A percentile compares a stretch with the other conserved stretches of the same genome.
phyloP scores from a whole-genome alignment of 92 coral and sea anemone genomes.

The Paragorgia papillata region DNA sequence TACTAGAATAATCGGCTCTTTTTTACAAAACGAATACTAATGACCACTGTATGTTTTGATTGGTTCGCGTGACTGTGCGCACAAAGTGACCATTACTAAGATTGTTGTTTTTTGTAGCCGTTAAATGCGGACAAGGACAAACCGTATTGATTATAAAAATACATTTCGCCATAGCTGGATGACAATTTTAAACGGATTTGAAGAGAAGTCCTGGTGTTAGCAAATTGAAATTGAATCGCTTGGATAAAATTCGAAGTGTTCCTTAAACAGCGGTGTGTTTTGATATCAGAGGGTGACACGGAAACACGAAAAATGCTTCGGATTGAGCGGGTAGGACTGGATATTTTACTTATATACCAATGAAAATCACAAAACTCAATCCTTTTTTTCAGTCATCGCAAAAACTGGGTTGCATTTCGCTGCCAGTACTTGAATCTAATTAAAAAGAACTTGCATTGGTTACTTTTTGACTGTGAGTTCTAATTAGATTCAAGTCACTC shows the following conservation, averaged over 20 bases:
- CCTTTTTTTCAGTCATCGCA: no score
- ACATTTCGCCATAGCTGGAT: slow-evolving; percentile 21
- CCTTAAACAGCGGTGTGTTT: slow-evolving; percentile 42
- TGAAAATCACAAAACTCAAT: no score
- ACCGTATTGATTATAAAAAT: slow-evolving; percentile 40
- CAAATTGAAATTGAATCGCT: slow-evolving; percentile 28
- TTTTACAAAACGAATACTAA: no score
- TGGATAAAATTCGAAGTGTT: not conserved
- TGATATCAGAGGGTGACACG: slow-evolving; percentile 36
- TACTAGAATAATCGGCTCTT: not conserved
- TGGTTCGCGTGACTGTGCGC: slow-evolving; percentile 18
- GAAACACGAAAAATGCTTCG: slow-evolving; percentile 22
- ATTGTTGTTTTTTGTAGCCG: slow-evolving; percentile 6
- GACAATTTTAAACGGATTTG: slow-evolving; percentile 48
- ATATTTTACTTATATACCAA: no score
- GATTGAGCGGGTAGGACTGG: not conserved
- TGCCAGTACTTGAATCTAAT: no score
- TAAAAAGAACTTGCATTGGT: no score
- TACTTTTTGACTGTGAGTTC: no score
- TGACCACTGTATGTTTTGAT: not conserved
- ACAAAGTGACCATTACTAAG: not conserved
- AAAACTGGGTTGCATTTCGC: no score
- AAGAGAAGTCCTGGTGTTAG: slow-evolving; percentile 14
- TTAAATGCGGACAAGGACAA: not conserved
- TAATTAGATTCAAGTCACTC: no score